These are phyloP conservation scores for Megalopta genalis DNA, from an alignment of 1,140 invertebrate genomes.

Conservation along the genomic window DNA sequence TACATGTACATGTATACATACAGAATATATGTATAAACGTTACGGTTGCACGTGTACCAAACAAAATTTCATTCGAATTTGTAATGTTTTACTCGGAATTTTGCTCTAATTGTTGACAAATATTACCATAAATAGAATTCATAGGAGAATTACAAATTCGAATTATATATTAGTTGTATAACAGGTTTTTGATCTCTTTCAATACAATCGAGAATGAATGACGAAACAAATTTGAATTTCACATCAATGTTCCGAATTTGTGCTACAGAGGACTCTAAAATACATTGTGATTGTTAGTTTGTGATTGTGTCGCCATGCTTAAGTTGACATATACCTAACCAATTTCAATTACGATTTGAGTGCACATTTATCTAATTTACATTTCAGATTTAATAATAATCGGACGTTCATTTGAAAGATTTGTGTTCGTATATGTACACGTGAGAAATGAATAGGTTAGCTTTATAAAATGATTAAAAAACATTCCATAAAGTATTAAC, in stretches of 20 bases:
- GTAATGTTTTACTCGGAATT: too few relatives aligned
- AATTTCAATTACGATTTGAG: conserved; percentile 10
- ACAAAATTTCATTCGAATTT: too few relatives aligned
- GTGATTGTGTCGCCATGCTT: conserved; percentile 14
- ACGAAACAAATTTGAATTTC: background rate
- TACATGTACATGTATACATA: too few relatives aligned
- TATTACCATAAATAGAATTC: too few relatives aligned
- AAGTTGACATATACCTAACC: conserved; percentile 21
- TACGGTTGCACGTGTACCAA: too few relatives aligned
- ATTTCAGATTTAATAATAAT: background rate
- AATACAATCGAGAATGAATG: too few relatives aligned
- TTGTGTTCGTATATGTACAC: conserved; percentile 6
- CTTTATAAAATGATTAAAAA: background rate
- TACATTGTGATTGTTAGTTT: too few relatives aligned
- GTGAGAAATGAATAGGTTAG: conserved; percentile 36
- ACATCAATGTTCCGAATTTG: conserved; percentile 18
- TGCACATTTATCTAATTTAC: background rate
- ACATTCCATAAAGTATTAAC: background rate
- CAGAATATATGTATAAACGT: too few relatives aligned
- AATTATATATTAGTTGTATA: too few relatives aligned
- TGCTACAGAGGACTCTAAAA: background rate
- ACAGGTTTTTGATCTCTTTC: too few relatives aligned
- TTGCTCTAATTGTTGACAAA: too few relatives aligned
- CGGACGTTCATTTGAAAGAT: background rate
- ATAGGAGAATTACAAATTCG: too few relatives aligned